These are phyloP conservation scores for Notothenia coriiceps DNA, from an alignment of 2,113 vertebrate genomes.

Conservation along the genomic window DNA sequence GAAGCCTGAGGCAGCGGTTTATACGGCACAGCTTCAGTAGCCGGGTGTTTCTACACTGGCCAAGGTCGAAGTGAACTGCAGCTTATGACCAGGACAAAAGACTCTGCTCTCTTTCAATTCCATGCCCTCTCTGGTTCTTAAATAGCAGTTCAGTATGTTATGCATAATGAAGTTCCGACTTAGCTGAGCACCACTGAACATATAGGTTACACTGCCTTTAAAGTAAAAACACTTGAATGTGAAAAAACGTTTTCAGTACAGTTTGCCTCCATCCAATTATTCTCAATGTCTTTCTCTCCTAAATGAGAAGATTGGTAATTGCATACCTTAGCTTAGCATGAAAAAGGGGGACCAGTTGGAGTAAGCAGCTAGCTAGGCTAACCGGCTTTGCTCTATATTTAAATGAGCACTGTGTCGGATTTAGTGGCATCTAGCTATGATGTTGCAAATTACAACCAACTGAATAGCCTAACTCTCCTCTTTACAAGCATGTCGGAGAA, in stretches of 20 bases:
- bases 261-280: neutral
- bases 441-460: too few relatives aligned
- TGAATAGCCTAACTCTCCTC: too few relatives aligned
- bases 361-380: neutral
- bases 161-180: neutral
- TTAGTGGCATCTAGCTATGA: too few relatives aligned
- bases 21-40: conserved; percentile 43
- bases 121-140: neutral
- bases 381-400: neutral
- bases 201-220: neutral
- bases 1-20: conserved; percentile 70
- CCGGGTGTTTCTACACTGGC: conserved; percentile 42
- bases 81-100: conserved; percentile 36
- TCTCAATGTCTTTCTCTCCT: neutral
- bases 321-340: neutral
- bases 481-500: too few relatives aligned
- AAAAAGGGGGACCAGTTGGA: neutral
- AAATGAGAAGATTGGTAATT: too few relatives aligned
- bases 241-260: too few relatives aligned
- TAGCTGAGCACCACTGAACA: neutral
- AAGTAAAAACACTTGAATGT: neutral
- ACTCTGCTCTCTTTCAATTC: neutral
- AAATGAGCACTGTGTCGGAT: neutral
- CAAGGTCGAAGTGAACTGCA: conserved; percentile 61
- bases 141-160: neutral